These are phyloP conservation scores for Trichonephila clavipes DNA, from an alignment of 1,140 invertebrate genomes.

Conservation along the genomic window DNA sequence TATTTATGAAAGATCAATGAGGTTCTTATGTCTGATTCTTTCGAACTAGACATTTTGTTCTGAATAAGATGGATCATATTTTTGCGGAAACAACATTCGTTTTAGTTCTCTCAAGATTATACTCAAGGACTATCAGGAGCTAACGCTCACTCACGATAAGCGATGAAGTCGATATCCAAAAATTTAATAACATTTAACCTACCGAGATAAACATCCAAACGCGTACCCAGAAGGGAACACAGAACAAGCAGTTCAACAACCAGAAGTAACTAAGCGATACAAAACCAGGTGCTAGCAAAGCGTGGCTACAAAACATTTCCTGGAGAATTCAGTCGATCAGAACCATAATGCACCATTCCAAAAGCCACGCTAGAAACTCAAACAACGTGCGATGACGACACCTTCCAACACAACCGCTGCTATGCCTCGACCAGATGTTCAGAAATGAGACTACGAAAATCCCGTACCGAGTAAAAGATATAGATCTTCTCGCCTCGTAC, in stretches of 20 bases:
- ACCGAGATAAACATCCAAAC: constrained; percentile 56
- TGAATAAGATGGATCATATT: too few species aligned
- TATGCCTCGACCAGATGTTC: constrained; percentile 41
- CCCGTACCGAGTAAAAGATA: constrained; percentile 15
- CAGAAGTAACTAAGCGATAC: constrained; percentile 57
- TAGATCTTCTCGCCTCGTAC: constrained; percentile 24
- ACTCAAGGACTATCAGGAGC: neutral
- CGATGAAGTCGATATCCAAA: neutral
- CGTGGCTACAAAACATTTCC: constrained; percentile 39
- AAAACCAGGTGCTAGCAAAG: constrained; percentile 47
- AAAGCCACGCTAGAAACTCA: constrained; percentile 27
- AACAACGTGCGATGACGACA: constrained; percentile 49
- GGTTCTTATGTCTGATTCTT: too few species aligned
- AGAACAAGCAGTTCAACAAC: constrained; percentile 59
- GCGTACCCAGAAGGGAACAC: constrained; percentile 24
- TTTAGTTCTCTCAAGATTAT: neutral
- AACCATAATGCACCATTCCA: constrained; percentile 42
- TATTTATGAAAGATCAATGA: too few species aligned
- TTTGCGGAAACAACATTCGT: neutral
- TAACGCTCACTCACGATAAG: neutral
- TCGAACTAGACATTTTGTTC: too few species aligned
- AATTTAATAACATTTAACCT: constrained; percentile 60
- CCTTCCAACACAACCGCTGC: constrained; percentile 13
- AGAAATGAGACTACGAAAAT: constrained; percentile 49
- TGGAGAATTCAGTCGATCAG: constrained; percentile 47